Conservation (phyloP, 2,113 vertebrate species). For the Podarcis raffonei region DNA sequence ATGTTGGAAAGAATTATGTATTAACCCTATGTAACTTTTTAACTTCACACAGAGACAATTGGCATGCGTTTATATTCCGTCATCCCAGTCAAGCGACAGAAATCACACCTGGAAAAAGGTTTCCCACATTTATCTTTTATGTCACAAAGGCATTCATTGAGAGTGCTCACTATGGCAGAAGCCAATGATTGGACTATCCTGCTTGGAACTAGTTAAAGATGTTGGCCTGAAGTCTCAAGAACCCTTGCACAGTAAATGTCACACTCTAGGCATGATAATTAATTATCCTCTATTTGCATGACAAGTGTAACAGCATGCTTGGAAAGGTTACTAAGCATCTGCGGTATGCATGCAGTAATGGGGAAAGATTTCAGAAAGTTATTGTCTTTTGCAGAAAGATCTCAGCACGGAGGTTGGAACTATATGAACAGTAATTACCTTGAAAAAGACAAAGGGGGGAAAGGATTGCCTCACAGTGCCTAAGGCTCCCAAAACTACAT, state of each 20-base stretch:
- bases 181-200: constrained; percentile 37
- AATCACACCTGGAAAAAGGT: too few relatives aligned
- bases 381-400: not conserved
- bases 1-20: not conserved
- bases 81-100: not conserved
- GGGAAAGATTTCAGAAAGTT: constrained; percentile 2
- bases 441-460: too few relatives aligned
- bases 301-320: constrained; percentile 68
- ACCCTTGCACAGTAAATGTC: constrained; percentile 47
- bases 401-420: not conserved
- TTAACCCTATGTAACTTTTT: constrained; percentile 35
- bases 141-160: constrained; percentile 41
- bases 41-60: constrained; percentile 18
- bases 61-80: constrained; percentile 15
- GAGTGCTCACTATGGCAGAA: constrained; percentile 29
- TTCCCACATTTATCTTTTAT: not conserved
- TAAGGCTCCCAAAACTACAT: too few relatives aligned
- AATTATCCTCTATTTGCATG: constrained; percentile 61
- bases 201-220: constrained; percentile 40
- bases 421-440: not conserved
- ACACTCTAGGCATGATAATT: constrained; percentile 63
- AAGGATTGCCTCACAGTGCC: not conserved
- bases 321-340: constrained; percentile 71
- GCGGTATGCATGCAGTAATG: constrained; percentile 29
- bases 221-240: constrained; percentile 14